Evolutionary conservation across 1,140 invertebrate species (phyloP).

Genomic region (Trissolcus basalis): DNA sequence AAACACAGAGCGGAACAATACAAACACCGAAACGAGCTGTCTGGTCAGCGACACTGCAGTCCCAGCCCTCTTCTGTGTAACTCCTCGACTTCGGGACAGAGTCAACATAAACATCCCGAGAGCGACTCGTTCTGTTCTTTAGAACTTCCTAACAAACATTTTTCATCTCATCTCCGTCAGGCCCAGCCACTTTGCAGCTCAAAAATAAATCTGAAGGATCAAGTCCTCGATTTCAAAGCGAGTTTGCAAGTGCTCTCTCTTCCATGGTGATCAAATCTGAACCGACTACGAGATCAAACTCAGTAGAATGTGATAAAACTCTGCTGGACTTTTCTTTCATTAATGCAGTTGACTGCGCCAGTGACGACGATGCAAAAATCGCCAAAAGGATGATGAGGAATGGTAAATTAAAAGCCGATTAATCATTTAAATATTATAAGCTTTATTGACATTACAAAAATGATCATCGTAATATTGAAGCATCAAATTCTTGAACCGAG

Average conservation of each 20-base stretch:
- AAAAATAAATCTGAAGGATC: constrained; percentile 39
- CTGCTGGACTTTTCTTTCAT: constrained; percentile 59
- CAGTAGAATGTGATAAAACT: constrained; percentile 68
- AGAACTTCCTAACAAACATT: constrained; percentile 53
- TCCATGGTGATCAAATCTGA: constrained; percentile 66
- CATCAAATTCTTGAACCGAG: too few relatives aligned
- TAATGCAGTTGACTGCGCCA: constrained; percentile 54
- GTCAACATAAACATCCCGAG: constrained; percentile 63
- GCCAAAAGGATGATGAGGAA: constrained; percentile 66
- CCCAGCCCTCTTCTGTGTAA: constrained; percentile 57
- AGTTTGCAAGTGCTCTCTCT: constrained; percentile 45
- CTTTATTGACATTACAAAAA: too few relatives aligned
- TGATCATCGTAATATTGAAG: too few relatives aligned
- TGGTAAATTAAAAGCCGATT: too few relatives aligned
- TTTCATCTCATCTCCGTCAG: constrained; percentile 57
- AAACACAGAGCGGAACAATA: constrained; percentile 64
- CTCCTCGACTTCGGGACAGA: constrained; percentile 45
- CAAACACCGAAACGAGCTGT: constrained; percentile 30
- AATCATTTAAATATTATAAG: too few relatives aligned
- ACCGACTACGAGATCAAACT: constrained; percentile 68
- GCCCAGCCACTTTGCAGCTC: constrained; percentile 36
- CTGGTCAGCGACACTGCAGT: constrained; percentile 58
- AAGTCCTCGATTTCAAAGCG: constrained; percentile 54
- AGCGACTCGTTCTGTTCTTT: constrained; percentile 57
- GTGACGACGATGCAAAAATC: constrained; percentile 59